Base-by-base conservation (phyloP, 2,797 vertebrate species). In the Orientallactaga sibirica region DNA sequence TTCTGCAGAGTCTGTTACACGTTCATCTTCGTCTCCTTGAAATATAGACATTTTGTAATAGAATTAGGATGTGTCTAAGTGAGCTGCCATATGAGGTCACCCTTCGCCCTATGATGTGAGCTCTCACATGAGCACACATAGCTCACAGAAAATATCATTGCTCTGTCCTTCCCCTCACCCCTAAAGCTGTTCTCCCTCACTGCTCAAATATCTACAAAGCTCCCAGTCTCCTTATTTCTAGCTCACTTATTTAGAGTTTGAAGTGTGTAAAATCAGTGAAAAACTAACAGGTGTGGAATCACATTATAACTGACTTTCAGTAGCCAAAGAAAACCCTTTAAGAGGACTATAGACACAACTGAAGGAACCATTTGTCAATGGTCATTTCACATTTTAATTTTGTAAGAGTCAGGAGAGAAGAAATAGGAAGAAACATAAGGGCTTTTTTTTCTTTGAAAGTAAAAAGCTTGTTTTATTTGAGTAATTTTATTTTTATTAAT, bases 401-500 rank as follows among this genome's bases (percentile, higher is more conserved):
- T 41, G 22, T 5, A 81, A 85, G 75, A 80, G 29, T 71, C 74
- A 66, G 16, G 14, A 70, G 1, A 88, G 75, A 90, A 73, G 15
- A 24, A 83, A 4, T 2, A 73, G 74, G 29, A 2, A 58, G 86
- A 78, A 71, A n/a, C 0, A 4, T 22, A 5, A 61, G 16, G 0
- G 10, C 1, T 41, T 58, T 67, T 92, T 79, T 66, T 62, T 67
- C n/a, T 89, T 86, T 91, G 7, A 86, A 86, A 93, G 55, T 74
- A 88, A 86, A 58, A 90, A 62, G 37, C 58, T 20, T 33, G 37
- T 66, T 93, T 90, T 61, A 73, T 81, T 87, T 71, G 48, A 76
- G 70, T 78, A 55, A 4, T 27, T 52, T 81, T 62, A 48, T 41
- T 64, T 89, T 70, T 61, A 25, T 76, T 62, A 79, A 76, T 11